Evolutionary conservation across 1,140 invertebrate species (phyloP).

Genomic region (Platorchestia sp.): DNA sequence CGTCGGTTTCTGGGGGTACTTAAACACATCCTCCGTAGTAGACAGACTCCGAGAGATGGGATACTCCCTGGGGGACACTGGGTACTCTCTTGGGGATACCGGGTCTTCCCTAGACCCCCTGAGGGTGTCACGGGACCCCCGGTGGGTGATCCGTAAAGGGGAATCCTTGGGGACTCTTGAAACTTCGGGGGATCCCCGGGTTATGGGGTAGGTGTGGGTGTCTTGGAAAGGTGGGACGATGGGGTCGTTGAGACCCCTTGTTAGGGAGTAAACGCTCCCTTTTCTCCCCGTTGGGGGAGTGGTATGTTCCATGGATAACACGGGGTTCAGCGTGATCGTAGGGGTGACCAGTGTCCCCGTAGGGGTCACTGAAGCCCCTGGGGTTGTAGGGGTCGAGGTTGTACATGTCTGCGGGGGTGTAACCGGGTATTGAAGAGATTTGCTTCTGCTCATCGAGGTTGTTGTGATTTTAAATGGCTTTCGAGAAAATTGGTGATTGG

Average conservation of each 20-base stretch:
- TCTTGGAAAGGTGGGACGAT: background rate
- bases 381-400: background rate
- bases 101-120: background rate
- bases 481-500: no score
- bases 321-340: constrained; percentile 13
- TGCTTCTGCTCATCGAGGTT: background rate
- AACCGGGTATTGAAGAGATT: background rate
- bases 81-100: background rate
- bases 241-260: background rate
- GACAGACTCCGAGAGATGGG: background rate
- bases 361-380: no score
- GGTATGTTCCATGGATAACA: background rate
- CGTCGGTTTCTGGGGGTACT: no score
- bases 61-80: background rate
- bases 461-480: no score
- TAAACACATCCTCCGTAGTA: no score
- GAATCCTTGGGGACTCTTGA: background rate
- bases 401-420: background rate
- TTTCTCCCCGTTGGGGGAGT: background rate
- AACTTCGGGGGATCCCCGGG: background rate
- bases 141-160: background rate
- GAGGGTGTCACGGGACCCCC: background rate
- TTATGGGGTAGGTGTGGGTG: constrained; percentile 50
- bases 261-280: background rate
- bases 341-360: background rate